phyloP scores from a whole-genome alignment of 2,797 vertebrate genomes.

The Siniperca scherzeri region DNA sequence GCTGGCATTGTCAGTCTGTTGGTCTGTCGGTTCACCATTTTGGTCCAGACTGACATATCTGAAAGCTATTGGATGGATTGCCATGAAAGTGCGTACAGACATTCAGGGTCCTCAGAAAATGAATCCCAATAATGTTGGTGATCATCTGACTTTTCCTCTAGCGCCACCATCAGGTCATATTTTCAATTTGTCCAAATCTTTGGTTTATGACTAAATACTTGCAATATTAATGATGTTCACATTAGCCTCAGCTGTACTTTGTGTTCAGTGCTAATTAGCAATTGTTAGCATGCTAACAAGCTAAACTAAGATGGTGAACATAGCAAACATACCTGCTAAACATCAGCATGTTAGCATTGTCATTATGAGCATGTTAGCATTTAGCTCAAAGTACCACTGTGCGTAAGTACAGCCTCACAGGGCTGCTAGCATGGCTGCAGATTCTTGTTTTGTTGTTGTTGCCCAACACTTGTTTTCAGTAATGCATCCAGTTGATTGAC shows the following conservation, averaged over 20 bases:
- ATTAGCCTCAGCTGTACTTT: neutral
- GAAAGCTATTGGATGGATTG: neutral
- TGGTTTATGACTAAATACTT: neutral
- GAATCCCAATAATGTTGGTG: neutral
- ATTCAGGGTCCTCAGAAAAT: neutral
- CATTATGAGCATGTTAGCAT: neutral
- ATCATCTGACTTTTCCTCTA: neutral
- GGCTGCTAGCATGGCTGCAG: neutral
- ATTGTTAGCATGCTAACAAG: neutral
- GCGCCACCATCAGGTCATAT: no score
- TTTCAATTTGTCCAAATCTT: no score
- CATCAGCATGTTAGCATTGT: neutral
- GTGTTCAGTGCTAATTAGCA: neutral
- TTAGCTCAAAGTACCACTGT: neutral
- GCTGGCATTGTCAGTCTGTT: neutral
- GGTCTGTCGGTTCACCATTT: neutral
- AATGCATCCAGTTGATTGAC: slow-evolving; percentile 2
- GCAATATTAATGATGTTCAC: neutral
- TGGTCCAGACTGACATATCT: neutral
- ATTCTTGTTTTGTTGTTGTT: neutral
- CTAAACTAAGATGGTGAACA: neutral
- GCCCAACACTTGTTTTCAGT: neutral
- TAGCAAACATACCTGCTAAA: neutral
- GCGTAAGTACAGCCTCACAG: neutral
- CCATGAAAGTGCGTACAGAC: neutral